Evolutionary conservation across 1,140 invertebrate species (phyloP).

Genomic region (Hestina assimilis): DNA sequence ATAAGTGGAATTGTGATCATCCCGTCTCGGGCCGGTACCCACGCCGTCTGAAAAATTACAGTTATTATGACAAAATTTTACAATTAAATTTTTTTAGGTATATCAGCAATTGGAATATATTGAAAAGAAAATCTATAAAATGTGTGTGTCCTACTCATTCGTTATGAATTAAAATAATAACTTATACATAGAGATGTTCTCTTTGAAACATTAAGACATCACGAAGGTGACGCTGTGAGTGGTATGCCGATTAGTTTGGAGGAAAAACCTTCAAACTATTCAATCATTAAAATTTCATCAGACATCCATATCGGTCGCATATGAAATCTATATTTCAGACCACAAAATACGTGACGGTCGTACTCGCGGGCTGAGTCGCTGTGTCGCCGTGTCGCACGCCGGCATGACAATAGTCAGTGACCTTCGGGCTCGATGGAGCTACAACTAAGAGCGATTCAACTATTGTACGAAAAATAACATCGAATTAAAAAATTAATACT

Average conservation of each 20-base stretch:
- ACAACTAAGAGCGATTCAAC: background rate
- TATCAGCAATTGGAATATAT: too few species aligned
- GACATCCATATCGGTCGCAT: background rate
- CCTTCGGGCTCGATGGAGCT: background rate
- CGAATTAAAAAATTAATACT: too few species aligned
- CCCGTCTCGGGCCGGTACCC: slow-evolving; percentile 13
- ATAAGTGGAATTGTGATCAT: slow-evolving; percentile 31
- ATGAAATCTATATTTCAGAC: background rate
- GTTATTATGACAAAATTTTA: background rate
- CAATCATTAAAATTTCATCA: background rate
- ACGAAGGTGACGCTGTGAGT: too few species aligned
- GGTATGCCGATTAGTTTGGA: background rate
- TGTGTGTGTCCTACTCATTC: background rate
- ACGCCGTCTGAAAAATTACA: slow-evolving; percentile 40
- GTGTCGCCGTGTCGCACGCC: background rate
- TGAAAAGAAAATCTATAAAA: too few species aligned
- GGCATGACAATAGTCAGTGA: background rate
- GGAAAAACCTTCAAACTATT: background rate
- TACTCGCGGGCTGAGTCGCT: too few species aligned
- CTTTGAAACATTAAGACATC: too few species aligned
- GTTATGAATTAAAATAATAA: too few species aligned
- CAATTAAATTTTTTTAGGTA: too few species aligned
- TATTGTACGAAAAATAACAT: too few species aligned
- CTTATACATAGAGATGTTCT: too few species aligned
- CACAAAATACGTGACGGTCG: background rate